Evolutionary conservation across 2,888 invertebrate genomes (phyloP).

Genomic region (Morpho achilles): DNA sequence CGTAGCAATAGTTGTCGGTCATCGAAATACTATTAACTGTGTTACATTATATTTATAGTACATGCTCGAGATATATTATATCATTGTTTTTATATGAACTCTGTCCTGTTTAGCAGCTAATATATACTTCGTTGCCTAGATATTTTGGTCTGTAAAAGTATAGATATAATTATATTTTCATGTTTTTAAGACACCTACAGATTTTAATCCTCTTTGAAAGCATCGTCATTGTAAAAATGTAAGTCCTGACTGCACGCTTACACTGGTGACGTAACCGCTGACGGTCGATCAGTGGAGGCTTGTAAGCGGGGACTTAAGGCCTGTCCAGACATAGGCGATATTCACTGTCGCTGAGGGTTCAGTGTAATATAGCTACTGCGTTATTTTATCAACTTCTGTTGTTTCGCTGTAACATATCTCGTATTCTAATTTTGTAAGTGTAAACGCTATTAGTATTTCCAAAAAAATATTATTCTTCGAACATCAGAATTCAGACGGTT

Average conservation of each 20-base stretch:
- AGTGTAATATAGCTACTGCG: no score
- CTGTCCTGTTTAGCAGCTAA: constrained; percentile 24
- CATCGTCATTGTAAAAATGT: constrained; percentile 12
- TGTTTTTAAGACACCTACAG: constrained; percentile 21
- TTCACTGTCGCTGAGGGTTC: no score
- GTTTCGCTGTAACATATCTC: no score
- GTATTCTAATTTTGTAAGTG: no score
- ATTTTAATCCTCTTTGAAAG: constrained; percentile 17
- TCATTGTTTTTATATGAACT: constrained; percentile 24
- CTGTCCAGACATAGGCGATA: no score
- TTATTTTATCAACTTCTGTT: no score
- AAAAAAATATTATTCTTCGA: no score
- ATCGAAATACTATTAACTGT: constrained; percentile 24
- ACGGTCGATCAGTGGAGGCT: neutral
- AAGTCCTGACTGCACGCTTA: constrained; percentile 2
- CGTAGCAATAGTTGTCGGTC: constrained; percentile 25
- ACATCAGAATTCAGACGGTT: no score
- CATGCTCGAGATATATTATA: constrained; percentile 16
- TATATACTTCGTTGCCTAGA: constrained; percentile 24
- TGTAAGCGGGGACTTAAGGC: constrained; percentile 6
- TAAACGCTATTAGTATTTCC: no score
- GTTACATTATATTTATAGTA: constrained; percentile 13
- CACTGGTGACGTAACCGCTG: neutral
- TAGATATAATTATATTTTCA: constrained; percentile 24
- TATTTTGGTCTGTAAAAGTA: constrained; percentile 21